These are phyloP conservation scores for Typhlichthys eigenmanni DNA, from an alignment of 2,797 vertebrate species.

Conservation along the genomic window DNA sequence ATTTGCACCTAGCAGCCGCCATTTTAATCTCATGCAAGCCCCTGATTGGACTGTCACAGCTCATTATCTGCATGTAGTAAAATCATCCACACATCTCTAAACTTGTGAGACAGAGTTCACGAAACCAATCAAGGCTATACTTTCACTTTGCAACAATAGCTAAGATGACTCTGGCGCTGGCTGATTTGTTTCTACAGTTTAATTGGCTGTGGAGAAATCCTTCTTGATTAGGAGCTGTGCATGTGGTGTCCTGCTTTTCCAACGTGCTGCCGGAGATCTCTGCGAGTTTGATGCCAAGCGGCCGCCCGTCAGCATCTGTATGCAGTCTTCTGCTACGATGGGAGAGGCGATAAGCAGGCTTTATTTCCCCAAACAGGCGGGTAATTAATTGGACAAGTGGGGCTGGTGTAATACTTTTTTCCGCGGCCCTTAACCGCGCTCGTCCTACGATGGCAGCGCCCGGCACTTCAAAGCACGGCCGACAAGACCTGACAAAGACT, in stretches of 20 bases:
- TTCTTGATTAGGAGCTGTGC: slow-evolving; percentile 23
- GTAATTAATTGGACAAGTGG: slow-evolving; percentile 68
- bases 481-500: slow-evolving; percentile 31
- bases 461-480: slow-evolving; percentile 46
- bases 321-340: slow-evolving; percentile 32
- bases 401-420: slow-evolving; percentile 64
- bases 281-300: slow-evolving; percentile 26
- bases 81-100: slow-evolving; percentile 18
- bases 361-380: slow-evolving; percentile 59
- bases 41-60: neutral
- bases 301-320: slow-evolving; percentile 23
- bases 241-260: slow-evolving; percentile 12
- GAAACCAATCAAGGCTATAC: slow-evolving; percentile 41
- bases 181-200: slow-evolving; percentile 34
- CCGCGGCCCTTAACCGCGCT: slow-evolving; percentile 40
- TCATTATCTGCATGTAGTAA: slow-evolving; percentile 10
- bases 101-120: slow-evolving; percentile 13
- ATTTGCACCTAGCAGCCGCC: neutral
- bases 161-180: slow-evolving; percentile 20
- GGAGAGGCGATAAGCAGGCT: slow-evolving; percentile 41
- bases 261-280: slow-evolving; percentile 21
- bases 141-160: slow-evolving; percentile 26
- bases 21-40: slow-evolving; percentile 3
- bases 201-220: slow-evolving; percentile 47
- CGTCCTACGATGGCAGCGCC: slow-evolving; percentile 31